Conservation (phyloP, 2,113 vertebrate species). For the Agapornis roseicollis region DNA sequence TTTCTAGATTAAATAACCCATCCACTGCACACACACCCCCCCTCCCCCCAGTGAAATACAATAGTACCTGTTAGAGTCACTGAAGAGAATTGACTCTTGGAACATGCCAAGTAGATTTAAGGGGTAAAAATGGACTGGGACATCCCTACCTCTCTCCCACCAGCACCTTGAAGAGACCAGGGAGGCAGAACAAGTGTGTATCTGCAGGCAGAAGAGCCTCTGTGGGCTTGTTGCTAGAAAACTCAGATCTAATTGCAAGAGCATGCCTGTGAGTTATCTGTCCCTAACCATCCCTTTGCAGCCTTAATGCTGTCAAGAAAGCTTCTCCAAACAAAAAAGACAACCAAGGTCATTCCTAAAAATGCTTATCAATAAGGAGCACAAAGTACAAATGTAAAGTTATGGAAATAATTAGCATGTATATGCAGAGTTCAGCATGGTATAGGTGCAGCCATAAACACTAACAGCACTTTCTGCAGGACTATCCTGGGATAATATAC, state of each 20-base stretch:
- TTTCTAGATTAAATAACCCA: not conserved
- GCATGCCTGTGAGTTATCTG: rapidly evolving
- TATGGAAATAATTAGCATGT: not conserved
- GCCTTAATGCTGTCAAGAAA: not conserved
- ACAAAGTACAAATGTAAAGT: not conserved
- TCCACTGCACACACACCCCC: rapidly evolving
- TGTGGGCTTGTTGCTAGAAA: not conserved
- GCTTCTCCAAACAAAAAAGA: not conserved
- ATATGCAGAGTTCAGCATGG: not conserved
- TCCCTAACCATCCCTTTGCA: not conserved
- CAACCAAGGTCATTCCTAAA: not conserved
- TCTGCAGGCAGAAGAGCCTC: not conserved
- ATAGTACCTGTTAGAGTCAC: not conserved
- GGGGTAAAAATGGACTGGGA: rapidly evolving
- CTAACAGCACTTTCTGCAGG: not conserved
- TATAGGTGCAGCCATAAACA: not conserved
- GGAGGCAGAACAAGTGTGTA: not conserved
- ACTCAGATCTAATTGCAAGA: not conserved
- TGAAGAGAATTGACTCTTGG: not conserved
- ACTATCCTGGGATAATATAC: not conserved
- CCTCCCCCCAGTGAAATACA: not conserved
- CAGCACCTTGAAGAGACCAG: not conserved
- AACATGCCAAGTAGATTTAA: not conserved
- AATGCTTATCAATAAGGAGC: not conserved
- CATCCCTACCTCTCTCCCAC: not conserved